These are phyloP conservation scores for Dermatemys mawii DNA, from an alignment of 2,113 vertebrate genomes.

Conservation along the genomic window DNA sequence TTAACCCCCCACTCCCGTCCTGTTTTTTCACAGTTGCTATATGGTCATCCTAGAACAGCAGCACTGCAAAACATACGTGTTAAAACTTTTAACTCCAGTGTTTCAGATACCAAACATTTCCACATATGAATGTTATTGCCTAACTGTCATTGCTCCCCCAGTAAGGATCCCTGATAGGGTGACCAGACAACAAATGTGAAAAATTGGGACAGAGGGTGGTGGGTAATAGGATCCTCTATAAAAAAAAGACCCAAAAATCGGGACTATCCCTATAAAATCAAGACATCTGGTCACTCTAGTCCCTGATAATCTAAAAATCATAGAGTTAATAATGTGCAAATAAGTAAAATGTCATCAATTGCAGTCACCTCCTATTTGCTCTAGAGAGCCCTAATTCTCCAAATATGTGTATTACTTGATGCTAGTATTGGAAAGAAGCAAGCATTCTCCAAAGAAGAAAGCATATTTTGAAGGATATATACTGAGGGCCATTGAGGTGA, in stretches of 20 bases:
- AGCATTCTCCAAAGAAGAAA: not conserved
- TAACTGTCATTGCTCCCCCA: conserved; percentile 11
- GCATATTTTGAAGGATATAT: not conserved
- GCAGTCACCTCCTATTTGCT: not conserved
- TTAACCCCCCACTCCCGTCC: too few relatives aligned
- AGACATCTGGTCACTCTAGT: too few relatives aligned
- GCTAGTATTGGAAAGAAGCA: not conserved
- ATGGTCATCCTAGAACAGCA: not conserved
- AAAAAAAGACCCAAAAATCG: too few relatives aligned
- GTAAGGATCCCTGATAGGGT: not conserved
- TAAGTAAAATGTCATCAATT: not conserved
- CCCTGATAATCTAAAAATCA: not conserved
- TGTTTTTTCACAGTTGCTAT: too few relatives aligned
- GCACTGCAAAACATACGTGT: not conserved
- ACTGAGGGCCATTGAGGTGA: rapidly evolving
- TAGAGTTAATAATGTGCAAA: not conserved
- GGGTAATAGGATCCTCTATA: too few relatives aligned
- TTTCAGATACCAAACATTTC: conserved; percentile 31
- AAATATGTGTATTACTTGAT: rapidly evolving
- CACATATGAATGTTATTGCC: not conserved
- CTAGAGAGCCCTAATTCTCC: not conserved
- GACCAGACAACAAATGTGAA: too few relatives aligned
- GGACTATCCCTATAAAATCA: too few relatives aligned
- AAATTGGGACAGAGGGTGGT: too few relatives aligned
- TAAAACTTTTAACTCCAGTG: conserved; percentile 8